Evolutionary conservation across 2,797 vertebrate species (phyloP).

Genomic region (Picus viridis): DNA sequence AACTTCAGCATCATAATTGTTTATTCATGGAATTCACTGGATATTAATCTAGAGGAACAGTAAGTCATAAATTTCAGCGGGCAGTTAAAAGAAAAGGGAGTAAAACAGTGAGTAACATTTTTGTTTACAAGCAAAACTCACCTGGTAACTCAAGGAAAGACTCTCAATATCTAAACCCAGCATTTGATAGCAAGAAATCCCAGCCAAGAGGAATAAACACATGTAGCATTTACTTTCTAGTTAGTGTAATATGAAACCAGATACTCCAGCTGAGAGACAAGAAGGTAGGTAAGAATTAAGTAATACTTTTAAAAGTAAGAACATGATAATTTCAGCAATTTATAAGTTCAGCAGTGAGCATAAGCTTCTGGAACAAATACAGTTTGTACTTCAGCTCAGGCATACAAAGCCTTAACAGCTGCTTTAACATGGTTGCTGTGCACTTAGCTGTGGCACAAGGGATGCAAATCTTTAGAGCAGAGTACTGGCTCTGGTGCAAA

Average conservation of each 20-base stretch:
- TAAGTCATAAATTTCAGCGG: neutral
- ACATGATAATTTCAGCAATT: neutral
- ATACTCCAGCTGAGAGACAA: neutral
- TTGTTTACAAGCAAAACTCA: neutral
- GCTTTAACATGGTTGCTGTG: neutral
- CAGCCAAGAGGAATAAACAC: neutral
- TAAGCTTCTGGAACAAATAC: neutral
- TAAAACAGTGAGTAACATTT: neutral
- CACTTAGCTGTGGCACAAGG: neutral
- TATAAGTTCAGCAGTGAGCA: neutral
- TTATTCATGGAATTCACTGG: neutral
- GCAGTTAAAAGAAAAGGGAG: neutral
- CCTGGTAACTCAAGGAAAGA: neutral
- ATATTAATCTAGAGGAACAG: neutral
- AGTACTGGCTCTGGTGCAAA: neutral
- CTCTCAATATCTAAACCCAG: neutral
- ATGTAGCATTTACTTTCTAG: neutral
- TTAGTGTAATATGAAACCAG: fast-evolving
- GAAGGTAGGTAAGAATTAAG: neutral
- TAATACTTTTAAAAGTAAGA: constrained; percentile 10
- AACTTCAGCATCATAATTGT: neutral
- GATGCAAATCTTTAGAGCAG: neutral
- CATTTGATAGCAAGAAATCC: neutral
- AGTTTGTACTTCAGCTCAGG: neutral
- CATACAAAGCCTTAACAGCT: neutral